Conservation (phyloP, 2,888 invertebrate genomes). For the Gryllus longicercus region DNA sequence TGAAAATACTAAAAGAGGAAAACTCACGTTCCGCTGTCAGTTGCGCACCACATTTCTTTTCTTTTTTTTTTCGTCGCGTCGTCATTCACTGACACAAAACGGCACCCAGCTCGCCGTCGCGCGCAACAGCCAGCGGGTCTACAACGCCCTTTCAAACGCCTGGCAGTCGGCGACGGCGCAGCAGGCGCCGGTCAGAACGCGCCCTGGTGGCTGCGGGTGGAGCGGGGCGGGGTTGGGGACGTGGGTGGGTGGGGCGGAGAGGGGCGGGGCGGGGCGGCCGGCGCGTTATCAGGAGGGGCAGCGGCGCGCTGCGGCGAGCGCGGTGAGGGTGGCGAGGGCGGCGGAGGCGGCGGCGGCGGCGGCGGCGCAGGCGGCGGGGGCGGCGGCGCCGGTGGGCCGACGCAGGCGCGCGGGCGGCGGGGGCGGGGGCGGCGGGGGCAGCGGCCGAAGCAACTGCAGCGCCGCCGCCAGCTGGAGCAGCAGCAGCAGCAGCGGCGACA, state of each 20-base stretch:
- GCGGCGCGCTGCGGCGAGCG: background rate
- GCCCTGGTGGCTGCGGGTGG: background rate
- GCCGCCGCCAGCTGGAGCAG: conserved; percentile 4
- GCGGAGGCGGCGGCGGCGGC: background rate
- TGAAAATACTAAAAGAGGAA: background rate
- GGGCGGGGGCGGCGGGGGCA: background rate
- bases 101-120: background rate
- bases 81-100: no score
- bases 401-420: background rate
- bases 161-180: background rate
- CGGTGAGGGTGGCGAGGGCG: background rate
- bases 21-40: conserved; percentile 1
- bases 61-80: no score
- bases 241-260: background rate
- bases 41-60: background rate
- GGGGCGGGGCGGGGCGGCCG: background rate
- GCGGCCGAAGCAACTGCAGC: background rate
- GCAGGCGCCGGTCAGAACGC: background rate
- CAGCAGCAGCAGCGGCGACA: conserved; percentile 25
- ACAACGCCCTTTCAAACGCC: background rate
- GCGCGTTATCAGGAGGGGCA: background rate
- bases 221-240: background rate
- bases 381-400: background rate
- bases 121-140: background rate
- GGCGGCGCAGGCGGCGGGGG: background rate